phyloP scores from a whole-genome alignment of 2,888 invertebrate species.

The Byasa hedistus region DNA sequence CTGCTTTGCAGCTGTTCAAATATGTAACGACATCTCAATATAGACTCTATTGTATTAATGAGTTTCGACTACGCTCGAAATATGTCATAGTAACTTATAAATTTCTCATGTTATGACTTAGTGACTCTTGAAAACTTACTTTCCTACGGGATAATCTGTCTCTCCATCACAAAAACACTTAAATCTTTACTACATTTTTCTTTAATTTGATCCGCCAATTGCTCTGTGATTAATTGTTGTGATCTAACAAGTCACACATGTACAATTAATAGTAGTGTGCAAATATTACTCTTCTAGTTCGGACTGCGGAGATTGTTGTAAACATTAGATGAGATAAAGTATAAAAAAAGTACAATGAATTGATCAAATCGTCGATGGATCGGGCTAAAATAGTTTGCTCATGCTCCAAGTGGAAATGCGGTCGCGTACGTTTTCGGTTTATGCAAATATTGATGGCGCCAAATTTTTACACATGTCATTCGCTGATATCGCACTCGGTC shows the following conservation, averaged over 20 bases:
- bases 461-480: constrained; percentile 21
- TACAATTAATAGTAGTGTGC: too few species aligned
- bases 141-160: background rate
- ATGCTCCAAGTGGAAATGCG: background rate
- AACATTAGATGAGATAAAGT: too few species aligned
- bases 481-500: constrained; percentile 27
- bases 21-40: constrained; percentile 38
- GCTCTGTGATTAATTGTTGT: too few species aligned
- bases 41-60: constrained; percentile 22
- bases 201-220: too few species aligned
- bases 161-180: too few species aligned
- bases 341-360: background rate
- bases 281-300: too few species aligned
- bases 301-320: too few species aligned
- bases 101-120: background rate
- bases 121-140: background rate
- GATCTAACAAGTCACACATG: too few species aligned
- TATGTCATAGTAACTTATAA: background rate
- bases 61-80: constrained; percentile 20
- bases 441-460: constrained; percentile 25
- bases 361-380: background rate
- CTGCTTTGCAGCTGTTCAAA: constrained; percentile 39
- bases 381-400: background rate
- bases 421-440: constrained; percentile 4
- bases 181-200: too few species aligned